Evolutionary conservation across 2,113 vertebrate species (phyloP), one percentile per base, ranked within the genome.

Genomic region (Tyto alba): DNA sequence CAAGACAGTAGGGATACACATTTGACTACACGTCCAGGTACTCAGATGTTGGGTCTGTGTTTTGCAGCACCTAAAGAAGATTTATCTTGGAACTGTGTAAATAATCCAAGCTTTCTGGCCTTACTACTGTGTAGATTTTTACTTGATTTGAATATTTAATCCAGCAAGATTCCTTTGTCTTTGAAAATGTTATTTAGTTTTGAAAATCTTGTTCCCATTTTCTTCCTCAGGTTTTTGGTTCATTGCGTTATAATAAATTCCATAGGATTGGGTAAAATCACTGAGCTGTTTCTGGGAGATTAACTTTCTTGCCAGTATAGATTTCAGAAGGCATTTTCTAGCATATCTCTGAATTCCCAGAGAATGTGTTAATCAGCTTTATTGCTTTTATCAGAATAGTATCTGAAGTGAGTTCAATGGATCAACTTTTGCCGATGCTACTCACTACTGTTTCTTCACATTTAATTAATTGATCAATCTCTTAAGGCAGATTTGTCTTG

Each of bases 301-400:
- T 75, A 89, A 48, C 74, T 91, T 83, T 32, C 71, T 90, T 94
- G 88, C 23, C 13, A 16, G 26, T 88, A 52, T 76, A 68, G 64
- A 73, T 85, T 92, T 87, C 53, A 88, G 77, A 95, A 93, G 75
- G 78, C 62, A 50, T 81, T 96, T 76, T n/a, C 77, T 82, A 55
- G 62, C 41, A 41, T 45, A 76, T 66, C 38, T 89, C 57, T 92
- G 67, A 80, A 79, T 94, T 96, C 29, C 53, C 60, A 89, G 45
- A 71, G 32, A 85, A 89, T 38, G 32, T 91, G 66, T 89, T 95
- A 82, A 96, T 91, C 91, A 88, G 62, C 84, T 95, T 92, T 91
- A 89, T 57, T 85, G 53, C 71, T 91, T 93, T 91, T 94, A 83
- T 76, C 63, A 80, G 86, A 92, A 57, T 82, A 90, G 53, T 89